A percentile compares a stretch with the other conserved stretches of the same genome.
Evolutionary conservation across 53 echinoderm and acorn worm genomes (phyloP).

Genomic region (Arbacia lixula): DNA sequence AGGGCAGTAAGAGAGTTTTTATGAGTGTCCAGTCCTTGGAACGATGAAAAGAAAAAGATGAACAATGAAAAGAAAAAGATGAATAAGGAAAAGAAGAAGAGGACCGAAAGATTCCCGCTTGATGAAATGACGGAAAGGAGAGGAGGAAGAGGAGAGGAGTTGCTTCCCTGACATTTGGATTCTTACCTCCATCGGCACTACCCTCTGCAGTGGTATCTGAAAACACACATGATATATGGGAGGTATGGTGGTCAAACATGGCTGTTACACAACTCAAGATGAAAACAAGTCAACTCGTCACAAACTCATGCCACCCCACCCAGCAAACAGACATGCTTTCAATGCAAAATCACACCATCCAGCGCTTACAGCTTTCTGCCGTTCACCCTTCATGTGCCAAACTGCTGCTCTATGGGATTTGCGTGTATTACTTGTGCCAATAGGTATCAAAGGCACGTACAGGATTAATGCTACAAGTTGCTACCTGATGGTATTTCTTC

Average conservation of each 20-base stretch:
- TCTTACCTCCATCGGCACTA: conserved; percentile 40
- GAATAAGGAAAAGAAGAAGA: not conserved
- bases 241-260: conserved; percentile 47
- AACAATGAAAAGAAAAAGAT: not conserved
- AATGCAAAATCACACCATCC: not conserved
- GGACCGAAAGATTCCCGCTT: not conserved
- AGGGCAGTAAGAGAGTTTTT: too few relatives aligned
- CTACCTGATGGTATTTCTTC: too few relatives aligned
- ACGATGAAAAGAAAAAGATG: too few relatives aligned
- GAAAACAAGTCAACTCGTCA: conserved; percentile 35
- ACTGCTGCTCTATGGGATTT: too few relatives aligned
- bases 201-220: conserved; percentile 48
- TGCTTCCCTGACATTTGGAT: not conserved
- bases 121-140: not conserved
- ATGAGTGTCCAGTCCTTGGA: too few relatives aligned
- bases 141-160: not conserved
- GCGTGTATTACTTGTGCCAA: too few relatives aligned
- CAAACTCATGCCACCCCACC: conserved; percentile 9
- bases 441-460: too few relatives aligned
- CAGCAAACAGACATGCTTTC: not conserved
- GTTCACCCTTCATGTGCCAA: too few relatives aligned
- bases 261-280: too few relatives aligned
- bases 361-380: too few relatives aligned
- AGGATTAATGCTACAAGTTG: too few relatives aligned
- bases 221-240: conserved; percentile 48